Evolutionary conservation across 2,797 vertebrate genomes (phyloP).

Genomic region (Phataginus tetradactyla): DNA sequence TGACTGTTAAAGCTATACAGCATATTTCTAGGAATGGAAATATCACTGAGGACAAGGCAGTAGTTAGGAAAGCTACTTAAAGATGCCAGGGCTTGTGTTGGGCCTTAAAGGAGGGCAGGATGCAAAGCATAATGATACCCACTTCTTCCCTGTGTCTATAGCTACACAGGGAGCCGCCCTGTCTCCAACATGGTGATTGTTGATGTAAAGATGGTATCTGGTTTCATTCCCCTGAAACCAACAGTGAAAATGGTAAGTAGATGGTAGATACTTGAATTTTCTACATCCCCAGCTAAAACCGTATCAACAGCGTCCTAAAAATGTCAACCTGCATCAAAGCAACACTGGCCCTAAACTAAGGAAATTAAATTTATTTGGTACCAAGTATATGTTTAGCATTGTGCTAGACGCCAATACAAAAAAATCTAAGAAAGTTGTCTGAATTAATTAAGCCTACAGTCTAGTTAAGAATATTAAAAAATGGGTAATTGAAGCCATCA

Average conservation of each 20-base stretch:
- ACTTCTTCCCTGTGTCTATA: conserved; percentile 17
- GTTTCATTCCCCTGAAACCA: conserved; percentile 62
- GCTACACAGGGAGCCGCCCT: conserved; percentile 72
- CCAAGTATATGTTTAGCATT: background rate
- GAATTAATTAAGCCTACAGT: background rate
- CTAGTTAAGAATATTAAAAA: background rate
- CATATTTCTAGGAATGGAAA: background rate
- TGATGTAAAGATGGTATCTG: conserved; percentile 81
- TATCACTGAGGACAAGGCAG: too few species aligned
- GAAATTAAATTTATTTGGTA: background rate
- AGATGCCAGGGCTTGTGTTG: background rate
- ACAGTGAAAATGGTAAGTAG: background rate
- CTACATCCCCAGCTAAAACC: background rate
- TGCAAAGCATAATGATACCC: background rate
- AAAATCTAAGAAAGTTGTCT: background rate
- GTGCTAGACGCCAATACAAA: background rate
- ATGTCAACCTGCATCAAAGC: background rate
- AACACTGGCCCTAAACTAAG: background rate
- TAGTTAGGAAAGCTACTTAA: background rate
- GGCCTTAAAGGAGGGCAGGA: background rate
- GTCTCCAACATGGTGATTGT: background rate
- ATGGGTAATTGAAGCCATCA: background rate
- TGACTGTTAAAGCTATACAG: background rate
- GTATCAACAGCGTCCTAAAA: background rate
- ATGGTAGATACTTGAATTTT: background rate